These are phyloP conservation scores for Thereva nobilitata DNA, from an alignment of 2,888 invertebrate species.

Conservation along the genomic window DNA sequence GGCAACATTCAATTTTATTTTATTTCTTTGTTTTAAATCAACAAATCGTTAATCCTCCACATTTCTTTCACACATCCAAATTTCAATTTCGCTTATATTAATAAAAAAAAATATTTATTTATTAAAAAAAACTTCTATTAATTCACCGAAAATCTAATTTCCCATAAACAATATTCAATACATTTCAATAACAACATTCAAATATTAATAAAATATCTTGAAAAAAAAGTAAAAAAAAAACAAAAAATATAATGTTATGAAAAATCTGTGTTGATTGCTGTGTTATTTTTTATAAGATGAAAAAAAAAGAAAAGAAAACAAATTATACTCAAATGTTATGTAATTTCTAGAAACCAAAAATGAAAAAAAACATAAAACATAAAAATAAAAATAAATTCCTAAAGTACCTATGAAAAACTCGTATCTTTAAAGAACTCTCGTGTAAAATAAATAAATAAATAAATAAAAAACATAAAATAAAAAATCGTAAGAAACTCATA, in stretches of 20 bases:
- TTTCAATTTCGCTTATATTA: too few species aligned
- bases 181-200: constrained; percentile 11
- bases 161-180: neutral
- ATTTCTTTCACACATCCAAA: too few species aligned
- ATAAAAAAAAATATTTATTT: too few species aligned
- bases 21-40: too few species aligned
- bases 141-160: neutral
- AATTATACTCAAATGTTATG: constrained; percentile 33
- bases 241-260: constrained; percentile 18
- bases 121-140: neutral
- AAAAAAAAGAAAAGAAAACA: neutral
- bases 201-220: constrained; percentile 2
- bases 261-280: constrained; percentile 38
- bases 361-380: neutral
- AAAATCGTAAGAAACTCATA: constrained; percentile 5
- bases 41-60: too few species aligned
- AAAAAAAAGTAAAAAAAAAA: constrained; percentile 19
- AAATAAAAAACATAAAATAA: constrained; percentile 6
- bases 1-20: too few species aligned
- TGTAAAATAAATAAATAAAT: constrained; percentile 11
- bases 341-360: constrained; percentile 24
- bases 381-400: neutral
- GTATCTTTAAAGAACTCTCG: neutral
- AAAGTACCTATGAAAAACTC: too few species aligned
- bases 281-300: constrained; percentile 35